These are phyloP conservation scores for Paralvinella palmiformis DNA, from an alignment of 1,140 invertebrate genomes.

Conservation along the genomic window DNA sequence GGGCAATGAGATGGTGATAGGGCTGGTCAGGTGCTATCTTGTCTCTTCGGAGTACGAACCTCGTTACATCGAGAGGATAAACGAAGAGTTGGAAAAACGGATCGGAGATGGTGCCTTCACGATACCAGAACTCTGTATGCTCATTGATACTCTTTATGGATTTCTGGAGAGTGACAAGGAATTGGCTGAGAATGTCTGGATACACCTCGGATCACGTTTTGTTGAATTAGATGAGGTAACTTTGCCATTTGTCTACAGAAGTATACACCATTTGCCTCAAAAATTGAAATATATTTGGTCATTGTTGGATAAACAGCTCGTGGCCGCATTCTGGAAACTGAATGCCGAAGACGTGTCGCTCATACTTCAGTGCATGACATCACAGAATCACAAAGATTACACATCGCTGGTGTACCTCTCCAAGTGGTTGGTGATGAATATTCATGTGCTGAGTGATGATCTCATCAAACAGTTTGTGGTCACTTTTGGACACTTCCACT, in stretches of 20 bases:
- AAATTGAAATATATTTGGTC: constrained; percentile 54
- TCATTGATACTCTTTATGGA: constrained; percentile 44
- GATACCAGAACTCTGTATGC: constrained; percentile 59
- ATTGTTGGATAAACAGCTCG: constrained; percentile 59
- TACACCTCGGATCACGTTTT: constrained; percentile 58
- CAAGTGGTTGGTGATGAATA: constrained; percentile 60
- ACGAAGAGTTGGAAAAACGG: constrained; percentile 28
- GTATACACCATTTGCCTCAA: not conserved
- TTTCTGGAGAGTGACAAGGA: constrained; percentile 45
- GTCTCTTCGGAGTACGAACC: constrained; percentile 15
- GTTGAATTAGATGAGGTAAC: constrained; percentile 57
- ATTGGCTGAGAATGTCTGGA: constrained; percentile 62
- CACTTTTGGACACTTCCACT: constrained; percentile 25
- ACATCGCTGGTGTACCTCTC: constrained; percentile 52
- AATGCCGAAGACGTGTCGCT: constrained; percentile 54
- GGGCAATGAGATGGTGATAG: constrained; percentile 23
- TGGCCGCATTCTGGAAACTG: constrained; percentile 57
- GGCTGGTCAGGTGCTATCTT: constrained; percentile 20
- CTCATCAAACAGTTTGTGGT: constrained; percentile 57
- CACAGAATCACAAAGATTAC: constrained; percentile 47
- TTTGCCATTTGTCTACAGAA: constrained; percentile 42
- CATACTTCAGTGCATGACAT: constrained; percentile 51
- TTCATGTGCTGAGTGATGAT: constrained; percentile 58
- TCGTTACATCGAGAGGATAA: constrained; percentile 19
- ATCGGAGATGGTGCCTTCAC: constrained; percentile 56